Base-by-base conservation (phyloP, 2,888 invertebrate species). In the Rhamnusium bicolor region DNA sequence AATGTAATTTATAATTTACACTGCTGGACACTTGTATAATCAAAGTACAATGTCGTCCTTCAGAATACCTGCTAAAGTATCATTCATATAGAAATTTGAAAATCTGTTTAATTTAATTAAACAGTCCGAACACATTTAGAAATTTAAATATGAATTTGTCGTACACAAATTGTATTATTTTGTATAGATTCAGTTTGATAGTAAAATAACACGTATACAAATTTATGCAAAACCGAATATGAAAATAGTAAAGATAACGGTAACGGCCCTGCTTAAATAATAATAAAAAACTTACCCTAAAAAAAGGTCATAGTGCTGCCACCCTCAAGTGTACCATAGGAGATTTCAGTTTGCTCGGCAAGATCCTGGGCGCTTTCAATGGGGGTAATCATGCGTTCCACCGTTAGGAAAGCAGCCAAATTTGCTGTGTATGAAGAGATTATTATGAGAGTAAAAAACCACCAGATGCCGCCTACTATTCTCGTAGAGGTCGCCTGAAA, bases 401-500 rank as follows among this genome's bases (percentile, higher is more conserved):
- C 99, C 0, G 99, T 99, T 58, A 99, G 91, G 88, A 99, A 99
- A 1, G 99, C 99, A 0, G 99, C 99, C 84, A 99, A 90, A 89
- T 98, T 98, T 12, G 99, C 99, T 4, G 99, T 99, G 90, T 99
- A 99, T 5, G 99, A 98, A 0, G 98, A 98, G 75, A 99, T 96
- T 86, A 99, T 98, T 87, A 99, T 99, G 49, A 99, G 91, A 0
- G 98, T 99, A 89, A 99, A 99, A 90, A 99, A 99, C 98, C 99
- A 99, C 99, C 99, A 99, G 82, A 97, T 96, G 0, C 96, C 98
- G 8, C 98, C 98, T 5, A 99, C 98, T 78, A 99, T 96, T 67
- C 99, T 91, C 0, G 99, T 99, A 4, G 96, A 96, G 1, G 96
- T 95, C 1, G 96, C 96, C 96, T 96, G 84, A 65, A 76, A 40